Base-by-base conservation (phyloP, 2,888 invertebrate species). In the Tethea ocularis region DNA sequence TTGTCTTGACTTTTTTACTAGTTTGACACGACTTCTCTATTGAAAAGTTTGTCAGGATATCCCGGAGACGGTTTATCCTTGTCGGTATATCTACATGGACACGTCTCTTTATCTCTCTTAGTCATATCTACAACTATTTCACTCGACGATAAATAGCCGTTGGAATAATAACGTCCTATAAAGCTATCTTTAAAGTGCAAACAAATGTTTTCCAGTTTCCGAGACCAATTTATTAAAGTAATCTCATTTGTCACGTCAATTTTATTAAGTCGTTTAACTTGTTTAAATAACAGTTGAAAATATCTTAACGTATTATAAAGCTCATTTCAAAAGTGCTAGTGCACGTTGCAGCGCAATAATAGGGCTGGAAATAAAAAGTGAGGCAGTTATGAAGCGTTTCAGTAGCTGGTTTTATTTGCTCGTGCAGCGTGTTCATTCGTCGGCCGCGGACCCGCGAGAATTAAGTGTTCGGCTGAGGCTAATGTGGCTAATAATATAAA, bases 301-400 rank as follows among this genome's bases (percentile, higher is more conserved):
- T 64, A 71, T 68, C 69, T 70, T 63, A 67, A 74, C 68, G 66
- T 70, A 72, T 72, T 69, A 62, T 61, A 58, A 62, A 68, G 72
- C 63, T 71, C 69, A 69, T 75, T 73, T 69, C 60, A 68, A 71
- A 72, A 77, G 74, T 71, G 69, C 67, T 56, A 66, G 69, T 67
- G 68, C 64, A 62, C 46, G 51, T 36, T 59, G 63, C 54, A 59
- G 55, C 57, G 73, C 69, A 71, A 69, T 78, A 76, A 80, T 80
- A 78, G 79, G 74, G 71, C 64, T 63, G 59, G 67, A 62, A 70
- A 75, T 79, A 82, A 83, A 80, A 80, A 78, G 74, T 72, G 71
- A 59, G 71, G 63, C 68, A 70, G 80, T 78, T 81, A 78, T 75
- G 77, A 77, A 77, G 69, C 73, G 70, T 79, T 81, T 72, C 75